phyloP scores from a whole-genome alignment of 2,797 vertebrate species.

The Rhyacichthys aspro region DNA sequence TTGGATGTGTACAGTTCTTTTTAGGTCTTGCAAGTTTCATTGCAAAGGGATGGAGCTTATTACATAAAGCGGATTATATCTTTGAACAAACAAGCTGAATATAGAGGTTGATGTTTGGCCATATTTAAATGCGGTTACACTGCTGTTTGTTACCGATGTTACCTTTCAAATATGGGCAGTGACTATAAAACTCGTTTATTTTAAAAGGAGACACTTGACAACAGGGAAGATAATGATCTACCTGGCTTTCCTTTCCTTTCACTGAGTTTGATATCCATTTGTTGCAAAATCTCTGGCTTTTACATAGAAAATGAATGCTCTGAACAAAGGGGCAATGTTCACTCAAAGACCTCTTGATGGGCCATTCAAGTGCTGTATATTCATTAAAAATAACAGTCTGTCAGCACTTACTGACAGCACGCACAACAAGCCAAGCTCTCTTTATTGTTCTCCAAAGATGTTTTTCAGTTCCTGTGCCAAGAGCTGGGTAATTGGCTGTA shows the following conservation, averaged over 20 bases:
- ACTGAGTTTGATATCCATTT: slow-evolving; percentile 61
- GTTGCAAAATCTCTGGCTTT: slow-evolving; percentile 68
- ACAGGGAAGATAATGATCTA: slow-evolving; percentile 38
- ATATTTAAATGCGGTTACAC: no score
- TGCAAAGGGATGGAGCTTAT: no score
- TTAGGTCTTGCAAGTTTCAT: no score
- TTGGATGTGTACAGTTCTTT: background rate
- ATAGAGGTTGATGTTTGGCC: no score
- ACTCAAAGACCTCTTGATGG: slow-evolving; percentile 83
- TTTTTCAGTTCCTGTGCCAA: slow-evolving; percentile 81
- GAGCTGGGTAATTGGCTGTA: slow-evolving; percentile 84
- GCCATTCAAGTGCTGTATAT: slow-evolving; percentile 82
- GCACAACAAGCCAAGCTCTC: slow-evolving; percentile 79
- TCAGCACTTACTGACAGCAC: slow-evolving; percentile 82
- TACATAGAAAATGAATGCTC: slow-evolving; percentile 77
- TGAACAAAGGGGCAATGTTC: slow-evolving; percentile 78
- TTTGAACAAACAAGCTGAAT: no score
- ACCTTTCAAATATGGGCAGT: no score
- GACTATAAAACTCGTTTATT: background rate
- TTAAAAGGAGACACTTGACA: slow-evolving; percentile 29
- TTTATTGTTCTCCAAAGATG: slow-evolving; percentile 82
- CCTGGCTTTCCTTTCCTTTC: slow-evolving; percentile 36
- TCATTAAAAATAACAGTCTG: slow-evolving; percentile 87
- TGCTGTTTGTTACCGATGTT: no score
- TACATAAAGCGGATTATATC: no score